Evolutionary conservation across 2,113 vertebrate species (phyloP).

Genomic region (Peromyscus californicus): DNA sequence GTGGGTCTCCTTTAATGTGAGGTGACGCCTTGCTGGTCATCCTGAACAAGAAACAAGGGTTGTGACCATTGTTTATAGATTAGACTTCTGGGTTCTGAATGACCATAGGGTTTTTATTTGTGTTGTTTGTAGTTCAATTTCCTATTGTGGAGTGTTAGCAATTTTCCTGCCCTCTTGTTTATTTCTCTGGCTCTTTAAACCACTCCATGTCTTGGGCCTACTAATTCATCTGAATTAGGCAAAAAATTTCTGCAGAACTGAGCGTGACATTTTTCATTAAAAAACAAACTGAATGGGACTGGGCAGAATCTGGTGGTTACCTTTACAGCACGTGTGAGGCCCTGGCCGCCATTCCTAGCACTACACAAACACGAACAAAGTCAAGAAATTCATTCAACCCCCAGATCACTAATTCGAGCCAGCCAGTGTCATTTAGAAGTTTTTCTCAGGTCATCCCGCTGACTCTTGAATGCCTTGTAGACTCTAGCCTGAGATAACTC

Average conservation of each 20-base stretch:
- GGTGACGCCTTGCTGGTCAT: background rate
- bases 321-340: background rate
- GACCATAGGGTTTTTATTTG: background rate
- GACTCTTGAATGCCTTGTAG: background rate
- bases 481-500: slow-evolving; percentile 36
- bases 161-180: background rate
- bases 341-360: background rate
- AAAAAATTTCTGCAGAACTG: slow-evolving; percentile 15
- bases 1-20: background rate
- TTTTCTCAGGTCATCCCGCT: slow-evolving; percentile 27
- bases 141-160: background rate
- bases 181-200: slow-evolving; percentile 29
- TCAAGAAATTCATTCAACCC: background rate
- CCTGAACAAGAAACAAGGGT: slow-evolving; percentile 30
- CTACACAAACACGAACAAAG: background rate
- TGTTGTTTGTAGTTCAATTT: background rate
- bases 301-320: background rate
- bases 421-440: background rate
- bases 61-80: slow-evolving; percentile 9
- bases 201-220: background rate
- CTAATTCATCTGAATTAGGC: slow-evolving; percentile 22
- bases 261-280: background rate
- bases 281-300: background rate
- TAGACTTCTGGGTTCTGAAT: slow-evolving; percentile 42
- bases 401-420: background rate